A percentile compares a stretch with the other conserved stretches of the same genome.
phyloP scores from a whole-genome alignment of 2,113 vertebrate species.

The Cyprinodon tularosa region DNA sequence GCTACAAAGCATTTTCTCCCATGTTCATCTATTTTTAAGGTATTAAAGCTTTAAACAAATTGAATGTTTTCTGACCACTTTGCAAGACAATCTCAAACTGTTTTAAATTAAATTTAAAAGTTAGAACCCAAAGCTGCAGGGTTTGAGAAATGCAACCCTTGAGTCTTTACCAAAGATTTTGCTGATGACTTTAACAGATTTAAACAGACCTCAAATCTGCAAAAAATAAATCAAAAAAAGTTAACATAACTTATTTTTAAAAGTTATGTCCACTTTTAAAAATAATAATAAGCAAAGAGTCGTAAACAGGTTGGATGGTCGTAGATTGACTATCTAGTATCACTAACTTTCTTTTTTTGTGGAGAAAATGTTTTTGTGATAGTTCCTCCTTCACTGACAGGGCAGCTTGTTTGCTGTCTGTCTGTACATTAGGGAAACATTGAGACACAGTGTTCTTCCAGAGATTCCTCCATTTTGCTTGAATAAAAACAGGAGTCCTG shows the following conservation, averaged over 20 bases:
- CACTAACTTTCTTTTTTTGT: background rate
- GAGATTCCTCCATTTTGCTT: background rate
- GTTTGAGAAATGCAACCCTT: background rate
- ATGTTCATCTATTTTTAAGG: background rate
- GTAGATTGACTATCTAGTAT: background rate
- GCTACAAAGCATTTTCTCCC: background rate
- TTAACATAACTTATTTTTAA: background rate
- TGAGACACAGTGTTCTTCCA: constrained; percentile 13
- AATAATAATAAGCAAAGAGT: background rate
- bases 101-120: background rate
- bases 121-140: background rate
- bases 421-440: background rate
- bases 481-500: constrained; percentile 21
- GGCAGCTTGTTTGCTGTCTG: constrained; percentile 1
- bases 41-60: background rate
- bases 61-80: background rate
- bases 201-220: background rate
- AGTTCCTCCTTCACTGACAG: background rate
- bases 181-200: background rate
- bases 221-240: background rate
- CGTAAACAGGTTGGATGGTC: background rate
- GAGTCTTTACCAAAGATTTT: background rate
- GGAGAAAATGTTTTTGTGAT: background rate
- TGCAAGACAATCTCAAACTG: background rate
- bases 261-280: background rate